phyloP scores from a whole-genome alignment of 2,113 vertebrate genomes.

The Collichthys lucidus region DNA sequence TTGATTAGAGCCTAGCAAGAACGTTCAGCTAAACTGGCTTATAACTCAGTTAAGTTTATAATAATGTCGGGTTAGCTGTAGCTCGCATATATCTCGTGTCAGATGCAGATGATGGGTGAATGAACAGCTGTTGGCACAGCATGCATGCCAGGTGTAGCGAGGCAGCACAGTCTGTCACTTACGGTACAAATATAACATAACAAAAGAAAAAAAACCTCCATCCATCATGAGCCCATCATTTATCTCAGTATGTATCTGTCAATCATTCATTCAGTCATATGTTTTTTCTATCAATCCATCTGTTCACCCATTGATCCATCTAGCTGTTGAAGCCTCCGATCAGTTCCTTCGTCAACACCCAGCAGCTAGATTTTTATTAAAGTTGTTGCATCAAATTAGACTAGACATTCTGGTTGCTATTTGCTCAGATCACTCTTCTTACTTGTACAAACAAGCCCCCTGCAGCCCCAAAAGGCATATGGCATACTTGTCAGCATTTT shows the following conservation, averaged over 20 bases:
- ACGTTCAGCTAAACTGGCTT: not conserved
- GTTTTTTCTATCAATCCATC: constrained; percentile 26
- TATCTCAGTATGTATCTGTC: not conserved
- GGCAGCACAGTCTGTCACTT: constrained; percentile 31
- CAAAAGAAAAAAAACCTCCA: constrained; percentile 18
- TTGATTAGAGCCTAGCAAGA: constrained; percentile 17
- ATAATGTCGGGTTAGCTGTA: constrained; percentile 36
- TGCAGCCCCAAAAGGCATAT: constrained; percentile 24
- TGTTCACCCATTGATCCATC: not conserved
- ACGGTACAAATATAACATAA: not conserved
- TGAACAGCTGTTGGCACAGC: constrained; percentile 55
- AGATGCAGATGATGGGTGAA: constrained; percentile 41
- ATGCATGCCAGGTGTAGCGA: constrained; percentile 31
- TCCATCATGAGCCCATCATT: constrained; percentile 22
- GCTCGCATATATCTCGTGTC: constrained; percentile 45
- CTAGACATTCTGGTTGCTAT: not conserved
- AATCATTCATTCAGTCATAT: constrained; percentile 18
- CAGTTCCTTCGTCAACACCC: not conserved
- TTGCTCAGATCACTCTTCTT: constrained; percentile 15
- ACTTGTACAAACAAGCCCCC: constrained; percentile 11
- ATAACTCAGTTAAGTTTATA: constrained; percentile 19
- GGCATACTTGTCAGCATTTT: constrained; percentile 31
- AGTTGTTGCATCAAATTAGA: constrained; percentile 31
- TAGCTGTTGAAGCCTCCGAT: not conserved
- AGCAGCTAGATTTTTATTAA: constrained; percentile 19